Conservation (phyloP, 92 coral and sea anemone species). For the Nematostella vectensis region DNA sequence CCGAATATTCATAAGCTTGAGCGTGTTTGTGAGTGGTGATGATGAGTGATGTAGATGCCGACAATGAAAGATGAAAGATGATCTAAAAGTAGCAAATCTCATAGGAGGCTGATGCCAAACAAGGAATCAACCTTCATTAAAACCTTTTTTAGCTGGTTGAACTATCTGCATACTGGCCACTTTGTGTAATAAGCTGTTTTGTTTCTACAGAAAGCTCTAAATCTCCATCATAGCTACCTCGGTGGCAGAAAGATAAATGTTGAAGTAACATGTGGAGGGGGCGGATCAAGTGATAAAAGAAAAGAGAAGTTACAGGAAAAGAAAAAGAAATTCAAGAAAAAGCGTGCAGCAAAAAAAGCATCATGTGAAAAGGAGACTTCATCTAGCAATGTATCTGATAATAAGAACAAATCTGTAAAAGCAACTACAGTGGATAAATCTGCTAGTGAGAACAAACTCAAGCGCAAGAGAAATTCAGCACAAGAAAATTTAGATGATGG, state of each 20-base stretch:
- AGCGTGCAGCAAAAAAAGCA: constrained; percentile 39
- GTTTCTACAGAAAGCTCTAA: constrained; percentile 76
- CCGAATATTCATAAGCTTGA: too few species aligned
- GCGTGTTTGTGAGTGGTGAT: too few species aligned
- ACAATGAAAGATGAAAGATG: too few species aligned
- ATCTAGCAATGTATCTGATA: neutral
- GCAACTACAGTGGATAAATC: neutral
- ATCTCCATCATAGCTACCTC: constrained; percentile 75
- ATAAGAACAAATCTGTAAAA: neutral
- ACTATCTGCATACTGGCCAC: too few species aligned
- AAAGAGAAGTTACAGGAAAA: constrained; percentile 53
- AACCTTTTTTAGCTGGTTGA: too few species aligned
- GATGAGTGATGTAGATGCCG: too few species aligned
- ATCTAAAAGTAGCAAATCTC: too few species aligned
- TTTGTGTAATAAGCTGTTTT: too few species aligned
- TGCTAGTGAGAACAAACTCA: constrained; percentile 2
- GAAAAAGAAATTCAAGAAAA: constrained; percentile 52
- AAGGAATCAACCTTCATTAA: too few species aligned
- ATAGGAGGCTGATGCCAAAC: too few species aligned
- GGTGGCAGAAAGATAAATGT: constrained; percentile 91
- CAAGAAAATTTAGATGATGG: constrained; percentile 9
- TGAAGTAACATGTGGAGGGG: constrained; percentile 98
- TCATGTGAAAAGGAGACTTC: neutral
- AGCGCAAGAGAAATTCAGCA: neutral
- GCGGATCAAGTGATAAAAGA: constrained; percentile 81